Percentiles rank a stretch among this genome's conserved stretches.
These are phyloP conservation scores for Acanthosepion esculentum DNA, from an alignment of 2,888 invertebrate genomes.

Conservation along the genomic window DNA sequence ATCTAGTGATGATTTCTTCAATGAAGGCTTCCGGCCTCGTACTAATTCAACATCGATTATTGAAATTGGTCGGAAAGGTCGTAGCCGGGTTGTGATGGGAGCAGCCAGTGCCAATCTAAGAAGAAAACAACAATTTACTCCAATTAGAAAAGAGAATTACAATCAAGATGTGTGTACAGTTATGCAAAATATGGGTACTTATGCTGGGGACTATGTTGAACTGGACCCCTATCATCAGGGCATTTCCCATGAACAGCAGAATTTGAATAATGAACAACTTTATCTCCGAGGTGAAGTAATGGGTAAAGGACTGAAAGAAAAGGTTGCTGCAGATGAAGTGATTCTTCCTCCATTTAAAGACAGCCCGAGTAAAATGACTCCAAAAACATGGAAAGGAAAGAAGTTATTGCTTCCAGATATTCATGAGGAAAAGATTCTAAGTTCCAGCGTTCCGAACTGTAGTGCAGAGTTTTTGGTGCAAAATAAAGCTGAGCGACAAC, in stretches of 20 bases:
- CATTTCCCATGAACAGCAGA: conserved; percentile 37
- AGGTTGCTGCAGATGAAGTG: conserved; percentile 14
- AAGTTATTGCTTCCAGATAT: conserved; percentile 43
- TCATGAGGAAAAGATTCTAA: conserved; percentile 45
- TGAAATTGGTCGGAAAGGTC: conserved; percentile 35
- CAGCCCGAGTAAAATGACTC: background rate
- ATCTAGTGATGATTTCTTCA: conserved; percentile 11
- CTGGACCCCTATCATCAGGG: background rate
- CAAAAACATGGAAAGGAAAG: conserved; percentile 41
- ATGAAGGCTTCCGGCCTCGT: conserved; percentile 37
- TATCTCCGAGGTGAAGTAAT: background rate
- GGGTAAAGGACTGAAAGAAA: conserved; percentile 11
- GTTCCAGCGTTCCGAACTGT: conserved; percentile 43
- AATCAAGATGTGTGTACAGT: background rate
- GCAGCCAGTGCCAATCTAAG: conserved; percentile 43
- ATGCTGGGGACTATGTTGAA: conserved; percentile 41
- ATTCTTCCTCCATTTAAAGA: background rate
- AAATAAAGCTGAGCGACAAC: background rate
- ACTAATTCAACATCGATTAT: conserved; percentile 43
- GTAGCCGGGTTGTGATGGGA: conserved; percentile 46
- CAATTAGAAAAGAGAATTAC: background rate
- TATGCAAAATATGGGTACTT: background rate
- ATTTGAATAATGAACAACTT: conserved; percentile 36
- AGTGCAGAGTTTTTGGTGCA: conserved; percentile 15
- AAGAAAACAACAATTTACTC: background rate